These are phyloP conservation scores for Sebastes trivittatus DNA, from an alignment of 2,797 vertebrate species.

Conservation along the genomic window DNA sequence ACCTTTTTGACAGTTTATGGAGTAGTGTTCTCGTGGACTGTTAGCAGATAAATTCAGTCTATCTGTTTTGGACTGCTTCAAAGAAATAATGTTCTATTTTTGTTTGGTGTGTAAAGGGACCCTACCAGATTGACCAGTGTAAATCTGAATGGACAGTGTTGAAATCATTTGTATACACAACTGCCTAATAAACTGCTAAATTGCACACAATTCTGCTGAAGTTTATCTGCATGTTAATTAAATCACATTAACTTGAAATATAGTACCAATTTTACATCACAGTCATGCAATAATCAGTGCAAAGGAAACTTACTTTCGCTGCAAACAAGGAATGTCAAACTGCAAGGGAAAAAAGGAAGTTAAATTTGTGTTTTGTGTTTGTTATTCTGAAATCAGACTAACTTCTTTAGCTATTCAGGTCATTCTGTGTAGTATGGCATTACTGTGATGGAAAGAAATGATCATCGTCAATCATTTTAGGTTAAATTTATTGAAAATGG, in stretches of 20 bases:
- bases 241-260: not conserved
- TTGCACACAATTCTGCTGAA: conserved; percentile 58
- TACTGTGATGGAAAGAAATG: not conserved
- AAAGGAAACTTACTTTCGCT: not conserved
- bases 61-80: conserved; percentile 71
- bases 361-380: not conserved
- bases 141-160: conserved; percentile 82
- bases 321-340: not conserved
- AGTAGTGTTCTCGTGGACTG: conserved; percentile 46
- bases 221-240: not conserved
- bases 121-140: conserved; percentile 78
- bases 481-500: not conserved
- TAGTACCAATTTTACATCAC: not conserved
- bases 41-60: conserved; percentile 37
- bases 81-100: conserved; percentile 75
- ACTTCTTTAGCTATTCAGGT: not conserved
- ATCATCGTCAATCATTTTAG: no score
- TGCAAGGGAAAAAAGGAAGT: not conserved
- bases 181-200: conserved; percentile 88
- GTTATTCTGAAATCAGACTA: not conserved
- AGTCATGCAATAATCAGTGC: not conserved
- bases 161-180: conserved; percentile 85
- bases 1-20: conserved; percentile 40
- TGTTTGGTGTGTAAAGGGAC: conserved; percentile 77
- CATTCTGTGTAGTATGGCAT: not conserved